phyloP scores from a whole-genome alignment of 2,113 vertebrate species.

The Saimiri boliviensis region DNA sequence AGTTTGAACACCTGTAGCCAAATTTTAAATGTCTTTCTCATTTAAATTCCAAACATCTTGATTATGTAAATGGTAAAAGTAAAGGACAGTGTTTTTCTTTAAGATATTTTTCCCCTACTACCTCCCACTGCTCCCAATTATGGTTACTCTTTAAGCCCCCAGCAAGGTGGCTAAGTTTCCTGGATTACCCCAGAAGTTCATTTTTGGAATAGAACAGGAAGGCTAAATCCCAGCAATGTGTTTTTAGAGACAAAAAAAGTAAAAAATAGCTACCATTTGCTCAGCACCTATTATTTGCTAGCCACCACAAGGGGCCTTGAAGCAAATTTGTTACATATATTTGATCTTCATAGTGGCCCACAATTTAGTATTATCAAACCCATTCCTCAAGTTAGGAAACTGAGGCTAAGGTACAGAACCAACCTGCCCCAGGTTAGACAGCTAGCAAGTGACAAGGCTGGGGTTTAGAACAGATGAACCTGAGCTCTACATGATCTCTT shows the following conservation, averaged over 20 bases:
- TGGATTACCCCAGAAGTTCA: not conserved
- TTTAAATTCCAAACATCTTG: constrained; percentile 69
- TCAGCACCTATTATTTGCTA: not conserved
- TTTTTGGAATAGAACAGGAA: not conserved
- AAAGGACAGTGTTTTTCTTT: constrained; percentile 16
- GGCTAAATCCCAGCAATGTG: not conserved
- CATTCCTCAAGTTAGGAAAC: not conserved
- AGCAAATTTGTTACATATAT: not conserved
- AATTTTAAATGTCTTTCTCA: constrained; percentile 68
- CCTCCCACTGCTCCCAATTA: not conserved
- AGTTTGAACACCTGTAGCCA: constrained; percentile 71
- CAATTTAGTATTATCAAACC: not conserved
- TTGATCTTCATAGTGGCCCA: not conserved
- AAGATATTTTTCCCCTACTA: not conserved
- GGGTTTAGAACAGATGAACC: not conserved
- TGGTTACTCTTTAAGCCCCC: not conserved
- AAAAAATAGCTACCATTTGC: not conserved
- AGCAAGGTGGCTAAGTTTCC: not conserved
- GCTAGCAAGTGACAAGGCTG: not conserved
- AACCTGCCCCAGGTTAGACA: too few species aligned
- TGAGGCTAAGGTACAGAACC: not conserved
- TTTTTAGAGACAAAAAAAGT: not conserved
- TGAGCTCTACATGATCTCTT: not conserved
- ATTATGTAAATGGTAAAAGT: constrained; percentile 63
- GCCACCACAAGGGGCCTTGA: not conserved